Evolutionary conservation across 2,113 vertebrate genomes (phyloP), one percentile per base, ranked within the genome.

Genomic region (Circaetus cinerascens): DNA sequence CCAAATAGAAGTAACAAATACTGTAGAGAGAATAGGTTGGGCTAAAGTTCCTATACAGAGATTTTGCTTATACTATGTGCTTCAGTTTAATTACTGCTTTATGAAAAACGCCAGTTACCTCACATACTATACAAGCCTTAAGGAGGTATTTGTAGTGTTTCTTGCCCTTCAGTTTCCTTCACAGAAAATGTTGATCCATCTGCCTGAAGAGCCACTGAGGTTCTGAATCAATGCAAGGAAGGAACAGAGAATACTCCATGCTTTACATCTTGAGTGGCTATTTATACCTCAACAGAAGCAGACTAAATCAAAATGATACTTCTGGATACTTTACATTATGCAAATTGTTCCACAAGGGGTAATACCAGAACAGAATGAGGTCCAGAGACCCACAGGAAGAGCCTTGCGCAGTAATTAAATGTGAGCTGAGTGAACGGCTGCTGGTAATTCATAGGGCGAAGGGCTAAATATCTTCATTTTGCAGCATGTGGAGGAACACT

Each of bases 341-440:
- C 88, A 87, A 95, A 95, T 96, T 86, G 43, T 62, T 82, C 91
- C 69, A 38, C 80, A 32, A 60, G 57, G 48, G 30, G 69, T 77
- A 68, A 79, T 86, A 29, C 23, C 51, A 68, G 88, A 95, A 73
- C 76, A 95, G 95, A 96, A 95, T 89, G 81, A 92, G 77, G 81
- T 96, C 96, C 69, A 73, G 80, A 91, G 76, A 95, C 82, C 64
- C 43, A 56, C 82, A 91, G 77, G 93, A 95, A 84, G 91, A 82
- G 93, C 66, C 91, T 95, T 96, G 90, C 81, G 88, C 79, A 74
- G 90, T 93, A 97, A 97, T 97, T 97, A 97, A 95, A 91, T 90
- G 93, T 13, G 41, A 95, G 50, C 77, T 46, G 23, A 95, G 66
- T 94, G 91, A 83, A 93, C 81, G 32, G 20, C 19, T 81, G 59